Evolutionary conservation across 2,113 vertebrate genomes (phyloP), one percentile per base, ranked within the genome.

Genomic region (Anhinga anhinga): DNA sequence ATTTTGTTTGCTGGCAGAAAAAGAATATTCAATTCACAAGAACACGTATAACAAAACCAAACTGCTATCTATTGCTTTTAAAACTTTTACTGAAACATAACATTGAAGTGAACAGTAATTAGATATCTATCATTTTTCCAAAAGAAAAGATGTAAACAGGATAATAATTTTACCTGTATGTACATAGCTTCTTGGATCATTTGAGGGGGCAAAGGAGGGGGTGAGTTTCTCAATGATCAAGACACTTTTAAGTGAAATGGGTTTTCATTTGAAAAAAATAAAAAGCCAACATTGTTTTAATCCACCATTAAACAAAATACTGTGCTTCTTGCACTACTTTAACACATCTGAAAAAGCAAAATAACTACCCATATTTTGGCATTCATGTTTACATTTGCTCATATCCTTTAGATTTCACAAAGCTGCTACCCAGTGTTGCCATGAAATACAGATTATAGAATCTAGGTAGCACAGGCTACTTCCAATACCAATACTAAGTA

Each of bases 391-490:
- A 98, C 47, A 97, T 97, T 94, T 98, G 87, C 96, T 98, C 93
- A 98, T 95, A 93, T 97, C 70, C 70, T 88, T 73, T 88, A 88
- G 95, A 97, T 98, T 97, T 98, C 91, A 98, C 78, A 97, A 97
- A 98, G 96, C 97, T 98, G 95, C 98, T 97, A 99, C 98, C 98
- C 98, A 98, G 98, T 98, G 98, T 98, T 98, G 98, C 97, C 97
- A 98, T 96, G 94, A 98, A 98, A 97, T 78, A 97, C 92, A 98
- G 92, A 98, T 38, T 97, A 81, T 76, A 97, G 85, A 97, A 97
- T 97, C 95, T 96, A 98, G 20, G 96, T 97, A 98, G 98, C 97
- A 98, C 98, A 98, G 93, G 97, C 97, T 98, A 97, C 95, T 96
- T 98, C 92, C 90, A 97, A 98, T 94, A 98, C 88, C 95, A 96